Evolutionary conservation across 2,113 vertebrate genomes (phyloP), one percentile per base, ranked within the genome.

Genomic region (Abramis brama): DNA sequence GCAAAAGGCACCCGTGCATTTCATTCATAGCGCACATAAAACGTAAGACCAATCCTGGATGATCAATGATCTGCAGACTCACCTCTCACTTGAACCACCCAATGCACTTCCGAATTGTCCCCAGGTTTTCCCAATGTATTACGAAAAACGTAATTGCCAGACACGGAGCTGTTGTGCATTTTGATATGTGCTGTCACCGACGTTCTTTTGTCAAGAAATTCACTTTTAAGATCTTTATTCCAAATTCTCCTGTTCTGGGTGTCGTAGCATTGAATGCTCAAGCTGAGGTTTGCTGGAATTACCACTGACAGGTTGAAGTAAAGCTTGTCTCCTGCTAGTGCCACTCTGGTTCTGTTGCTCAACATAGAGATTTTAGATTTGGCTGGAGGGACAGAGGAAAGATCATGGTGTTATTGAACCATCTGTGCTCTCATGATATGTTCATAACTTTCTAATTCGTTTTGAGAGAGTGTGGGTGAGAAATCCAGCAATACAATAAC

Each of bases 61-160:
- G 6, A 19, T 30, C 66, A 30, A 21, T 15, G 27, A 13, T 36
- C 19, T 74, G 43, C 21, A 71, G 47, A 64, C 88, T 85, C 59
- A 89, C 88, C 86, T 66, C 82, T 68, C 39, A 89, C 88, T 75
- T 75, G 86, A 55, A 86, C 47, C 68, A 87, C 79, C 79, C 64
- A 85, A 15, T 84, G 45, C 4, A 27, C 7, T 2, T 10, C 6
- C 4, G 1, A 0, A 52, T 0, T 52, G 1, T 17, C 1, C 15
- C 50, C 50, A 52, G 3, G 13, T 0, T 17, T 52, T 4, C 70
- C 21, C 0, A 2, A 0, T 33, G 1, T 23, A 62, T 59, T 79
- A 2, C 8, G 0, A 57, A 39, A 85, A 25, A 17, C 17, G 80
- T 87, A 89, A 50, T 87, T 55, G 27, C 88, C 88, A 23, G 88